phyloP scores from a whole-genome alignment of 1,140 invertebrate genomes.

The Zaprionus kolodkinae region DNA sequence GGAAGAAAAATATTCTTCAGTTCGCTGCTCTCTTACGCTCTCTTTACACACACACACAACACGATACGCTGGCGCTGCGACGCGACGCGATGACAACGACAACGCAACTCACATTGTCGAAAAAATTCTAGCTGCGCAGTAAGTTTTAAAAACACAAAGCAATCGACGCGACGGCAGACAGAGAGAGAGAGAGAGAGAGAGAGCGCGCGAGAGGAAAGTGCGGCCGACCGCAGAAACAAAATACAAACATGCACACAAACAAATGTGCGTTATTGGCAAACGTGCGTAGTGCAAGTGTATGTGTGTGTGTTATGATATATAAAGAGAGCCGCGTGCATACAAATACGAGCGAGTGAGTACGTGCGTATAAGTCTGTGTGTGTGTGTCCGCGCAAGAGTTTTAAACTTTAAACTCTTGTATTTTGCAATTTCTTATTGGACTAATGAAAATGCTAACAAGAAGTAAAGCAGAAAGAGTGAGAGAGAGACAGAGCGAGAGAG shows the following conservation, averaged over 20 bases:
- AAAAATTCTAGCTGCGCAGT: conserved; percentile 80
- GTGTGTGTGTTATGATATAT: neutral
- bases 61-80: neutral
- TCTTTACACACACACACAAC: neutral
- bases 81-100: conserved; percentile 61
- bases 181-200: conserved; percentile 31
- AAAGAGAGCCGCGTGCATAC: neutral
- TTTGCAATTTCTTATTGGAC: conserved; percentile 18
- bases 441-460: conserved; percentile 22
- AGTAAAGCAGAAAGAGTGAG: conserved; percentile 2
- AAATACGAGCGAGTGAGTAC: neutral
- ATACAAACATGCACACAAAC: conserved; percentile 3
- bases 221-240: conserved; percentile 20
- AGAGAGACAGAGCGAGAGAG: conserved; percentile 24
- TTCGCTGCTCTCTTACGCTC: neutral
- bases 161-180: conserved; percentile 17
- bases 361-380: neutral
- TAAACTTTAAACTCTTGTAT: conserved; percentile 15
- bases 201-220: neutral
- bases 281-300: neutral
- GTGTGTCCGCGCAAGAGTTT: conserved; percentile 38
- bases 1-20: neutral
- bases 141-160: conserved; percentile 45
- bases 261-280: neutral
- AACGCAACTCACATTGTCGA: conserved; percentile 71